phyloP scores from a whole-genome alignment of 2,797 vertebrate genomes.

The Sarcoramphus papa region DNA sequence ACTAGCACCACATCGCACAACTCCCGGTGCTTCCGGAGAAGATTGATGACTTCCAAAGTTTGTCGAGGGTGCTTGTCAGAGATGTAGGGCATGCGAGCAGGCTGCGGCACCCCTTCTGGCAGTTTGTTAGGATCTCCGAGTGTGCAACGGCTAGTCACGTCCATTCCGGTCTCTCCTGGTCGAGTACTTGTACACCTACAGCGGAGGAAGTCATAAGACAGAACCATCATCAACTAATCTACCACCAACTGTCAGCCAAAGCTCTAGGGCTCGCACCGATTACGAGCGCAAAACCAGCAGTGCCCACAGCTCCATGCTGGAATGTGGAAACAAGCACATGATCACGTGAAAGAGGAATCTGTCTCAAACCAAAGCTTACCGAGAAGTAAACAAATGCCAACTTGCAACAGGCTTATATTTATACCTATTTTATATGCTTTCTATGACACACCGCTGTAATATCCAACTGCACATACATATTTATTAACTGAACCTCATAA shows the following conservation, averaged over 20 bases:
- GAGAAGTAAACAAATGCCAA: slow-evolving; percentile 17
- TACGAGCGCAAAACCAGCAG: rapidly evolving
- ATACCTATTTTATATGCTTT: slow-evolving; percentile 19
- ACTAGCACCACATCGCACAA: slow-evolving; percentile 97
- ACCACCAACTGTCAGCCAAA: neutral
- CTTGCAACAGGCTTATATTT: neutral
- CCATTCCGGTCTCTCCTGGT: slow-evolving; percentile 96
- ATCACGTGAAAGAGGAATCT: neutral
- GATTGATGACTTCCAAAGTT: slow-evolving; percentile 97
- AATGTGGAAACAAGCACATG: neutral
- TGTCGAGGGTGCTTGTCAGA: slow-evolving; percentile 98
- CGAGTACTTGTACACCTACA: slow-evolving; percentile 91
- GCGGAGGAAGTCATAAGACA: neutral
- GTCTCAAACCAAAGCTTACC: neutral
- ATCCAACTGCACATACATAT: neutral
- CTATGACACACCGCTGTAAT: neutral
- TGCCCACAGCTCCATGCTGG: rapidly evolving
- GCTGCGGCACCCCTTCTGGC: slow-evolving; percentile 98
- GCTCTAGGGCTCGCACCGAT: rapidly evolving
- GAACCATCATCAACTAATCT: neutral
- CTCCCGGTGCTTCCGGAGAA: slow-evolving; percentile 94
- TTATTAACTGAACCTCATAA: neutral
- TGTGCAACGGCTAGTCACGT: slow-evolving; percentile 98
- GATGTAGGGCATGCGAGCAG: slow-evolving; percentile 98
- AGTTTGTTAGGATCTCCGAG: slow-evolving; percentile 99